Conservation (phyloP, 1,140 invertebrate genomes). For the Neelides sp. region DNA sequence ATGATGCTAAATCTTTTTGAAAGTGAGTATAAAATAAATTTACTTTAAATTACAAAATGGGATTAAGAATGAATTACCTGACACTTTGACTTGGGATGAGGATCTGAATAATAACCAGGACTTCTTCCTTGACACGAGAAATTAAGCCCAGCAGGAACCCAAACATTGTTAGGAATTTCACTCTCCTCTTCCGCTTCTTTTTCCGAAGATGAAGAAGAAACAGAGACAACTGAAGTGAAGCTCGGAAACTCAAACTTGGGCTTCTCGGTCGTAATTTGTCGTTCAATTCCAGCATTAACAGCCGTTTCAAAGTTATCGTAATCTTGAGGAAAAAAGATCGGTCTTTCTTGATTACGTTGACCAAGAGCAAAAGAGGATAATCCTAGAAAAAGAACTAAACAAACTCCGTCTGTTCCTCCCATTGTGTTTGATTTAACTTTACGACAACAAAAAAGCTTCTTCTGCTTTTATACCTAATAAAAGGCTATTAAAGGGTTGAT, state of each 20-base stretch:
- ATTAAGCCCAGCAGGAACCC: slow-evolving; percentile 15
- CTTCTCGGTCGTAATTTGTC: neutral
- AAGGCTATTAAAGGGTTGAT: too few relatives aligned
- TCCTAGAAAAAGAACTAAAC: too few relatives aligned
- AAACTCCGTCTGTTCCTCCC: too few relatives aligned
- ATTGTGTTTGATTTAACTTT: too few relatives aligned
- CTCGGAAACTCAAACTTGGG: neutral
- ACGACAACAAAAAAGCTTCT: too few relatives aligned
- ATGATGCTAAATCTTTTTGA: neutral
- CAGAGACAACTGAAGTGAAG: neutral
- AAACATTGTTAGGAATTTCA: slow-evolving; percentile 3
- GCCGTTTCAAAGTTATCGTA: neutral
- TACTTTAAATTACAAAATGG: neutral
- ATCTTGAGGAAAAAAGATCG: neutral
- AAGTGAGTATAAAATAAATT: slow-evolving; percentile 7
- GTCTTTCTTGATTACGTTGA: too few relatives aligned
- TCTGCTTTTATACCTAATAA: too few relatives aligned
- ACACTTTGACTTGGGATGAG: slow-evolving; percentile 7
- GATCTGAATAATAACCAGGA: slow-evolving; percentile 24
- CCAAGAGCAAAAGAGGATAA: too few relatives aligned
- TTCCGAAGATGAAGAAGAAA: neutral
- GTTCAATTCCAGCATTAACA: neutral
- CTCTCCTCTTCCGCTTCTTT: neutral
- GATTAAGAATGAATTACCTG: neutral
- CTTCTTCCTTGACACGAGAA: slow-evolving; percentile 20